These are phyloP conservation scores for Drosophila sordidapex DNA, from an alignment of 2,888 invertebrate species.

Conservation along the genomic window DNA sequence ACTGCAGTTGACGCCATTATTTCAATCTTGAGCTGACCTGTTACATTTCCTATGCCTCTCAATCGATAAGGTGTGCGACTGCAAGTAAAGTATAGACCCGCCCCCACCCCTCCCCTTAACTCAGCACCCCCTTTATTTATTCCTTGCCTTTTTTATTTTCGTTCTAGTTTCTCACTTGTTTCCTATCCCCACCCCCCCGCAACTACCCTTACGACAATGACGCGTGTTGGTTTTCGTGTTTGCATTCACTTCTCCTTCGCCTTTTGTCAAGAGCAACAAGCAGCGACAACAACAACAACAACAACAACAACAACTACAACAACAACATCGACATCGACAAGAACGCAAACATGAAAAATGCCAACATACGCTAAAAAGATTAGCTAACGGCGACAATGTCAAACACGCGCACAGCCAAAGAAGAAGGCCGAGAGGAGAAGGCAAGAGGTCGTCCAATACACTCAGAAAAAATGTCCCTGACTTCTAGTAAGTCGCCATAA, in stretches of 20 bases:
- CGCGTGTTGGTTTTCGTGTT: conserved; percentile 71
- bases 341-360: conserved; percentile 80
- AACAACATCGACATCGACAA: conserved; percentile 52
- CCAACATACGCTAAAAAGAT: conserved; percentile 82
- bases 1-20: conserved; percentile 40
- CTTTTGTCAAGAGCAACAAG: conserved; percentile 76
- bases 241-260: conserved; percentile 69
- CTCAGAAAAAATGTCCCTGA: background rate
- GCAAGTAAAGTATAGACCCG: conserved; percentile 24
- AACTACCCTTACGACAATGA: conserved; percentile 55
- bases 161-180: background rate
- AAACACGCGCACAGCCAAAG: conserved; percentile 68
- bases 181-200: background rate
- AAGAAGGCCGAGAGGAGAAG: conserved; percentile 33
- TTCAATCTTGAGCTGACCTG: conserved; percentile 59
- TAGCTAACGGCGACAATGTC: conserved; percentile 81
- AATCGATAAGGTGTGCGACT: conserved; percentile 66
- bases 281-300: conserved; percentile 39
- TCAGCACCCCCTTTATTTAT: background rate
- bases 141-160: background rate
- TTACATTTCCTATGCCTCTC: conserved; percentile 63
- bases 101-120: background rate
- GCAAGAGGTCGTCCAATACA: conserved; percentile 20
- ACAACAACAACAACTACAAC: conserved; percentile 32
- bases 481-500: no score